phyloP scores from a whole-genome alignment of 2,113 vertebrate species.

The Hippolais icterina region DNA sequence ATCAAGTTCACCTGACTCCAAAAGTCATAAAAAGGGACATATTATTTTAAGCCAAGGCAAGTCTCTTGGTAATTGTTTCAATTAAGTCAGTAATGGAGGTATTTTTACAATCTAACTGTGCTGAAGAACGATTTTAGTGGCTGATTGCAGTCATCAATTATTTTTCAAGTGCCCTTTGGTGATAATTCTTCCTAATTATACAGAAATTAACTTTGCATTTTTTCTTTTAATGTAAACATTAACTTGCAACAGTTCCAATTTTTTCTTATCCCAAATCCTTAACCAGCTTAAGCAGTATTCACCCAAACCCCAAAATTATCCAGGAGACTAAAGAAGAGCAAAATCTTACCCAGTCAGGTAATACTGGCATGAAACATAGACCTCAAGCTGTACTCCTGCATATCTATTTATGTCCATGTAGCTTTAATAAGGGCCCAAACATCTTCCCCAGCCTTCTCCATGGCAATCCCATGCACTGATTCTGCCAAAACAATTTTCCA shows the following conservation, averaged over 20 bases:
- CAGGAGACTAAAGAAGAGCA: background rate
- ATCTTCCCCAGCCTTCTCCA: background rate
- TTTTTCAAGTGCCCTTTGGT: background rate
- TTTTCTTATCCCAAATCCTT: background rate
- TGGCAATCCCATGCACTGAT: background rate
- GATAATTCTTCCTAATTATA: background rate
- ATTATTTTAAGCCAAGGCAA: background rate
- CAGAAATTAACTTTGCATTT: background rate
- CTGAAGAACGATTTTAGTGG: background rate
- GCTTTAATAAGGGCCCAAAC: background rate
- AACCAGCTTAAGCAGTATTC: background rate
- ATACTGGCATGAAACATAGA: fast-evolving
- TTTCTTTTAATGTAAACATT: background rate
- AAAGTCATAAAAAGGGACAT: background rate
- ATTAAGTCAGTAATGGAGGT: background rate
- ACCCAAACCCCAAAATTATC: background rate
- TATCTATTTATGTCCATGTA: background rate
- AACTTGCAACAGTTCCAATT: background rate
- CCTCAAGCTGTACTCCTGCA: background rate
- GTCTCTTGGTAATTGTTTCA: background rate
- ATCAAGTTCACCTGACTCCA: background rate
- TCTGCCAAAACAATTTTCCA: background rate
- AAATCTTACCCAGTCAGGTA: background rate
- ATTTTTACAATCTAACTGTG: background rate
- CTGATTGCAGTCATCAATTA: background rate